Percentiles rank a stretch among this genome's conserved stretches.
Evolutionary conservation across 2,797 vertebrate species (phyloP).

Genomic region (Coilia nasus): DNA sequence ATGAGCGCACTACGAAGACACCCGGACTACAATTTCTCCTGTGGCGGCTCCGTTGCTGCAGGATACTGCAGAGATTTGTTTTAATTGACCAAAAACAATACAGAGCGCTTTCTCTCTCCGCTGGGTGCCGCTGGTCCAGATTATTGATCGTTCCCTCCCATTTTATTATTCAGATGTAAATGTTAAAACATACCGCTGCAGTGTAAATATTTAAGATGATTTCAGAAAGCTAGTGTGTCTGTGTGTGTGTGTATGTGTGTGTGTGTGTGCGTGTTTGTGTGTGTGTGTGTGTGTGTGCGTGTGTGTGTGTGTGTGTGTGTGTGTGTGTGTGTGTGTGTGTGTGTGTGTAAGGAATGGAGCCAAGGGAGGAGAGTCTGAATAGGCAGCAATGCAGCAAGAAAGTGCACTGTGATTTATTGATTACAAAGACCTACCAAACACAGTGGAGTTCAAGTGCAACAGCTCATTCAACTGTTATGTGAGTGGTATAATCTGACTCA

Average conservation of each 20-base stretch:
- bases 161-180: not conserved
- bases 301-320: too few relatives aligned
- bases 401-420: not conserved
- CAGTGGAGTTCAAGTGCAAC: not conserved
- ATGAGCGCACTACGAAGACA: not conserved
- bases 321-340: not conserved
- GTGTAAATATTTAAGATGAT: not conserved
- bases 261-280: too few relatives aligned
- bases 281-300: too few relatives aligned
- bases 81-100: conserved; percentile 16
- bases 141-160: not conserved
- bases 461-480: not conserved
- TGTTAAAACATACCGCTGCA: not conserved
- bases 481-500: not conserved
- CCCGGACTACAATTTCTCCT: conserved; percentile 3
- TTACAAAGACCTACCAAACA: not conserved
- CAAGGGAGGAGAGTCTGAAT: not conserved
- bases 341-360: not conserved
- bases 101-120: not conserved
- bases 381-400: not conserved
- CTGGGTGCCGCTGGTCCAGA: not conserved
- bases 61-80: not conserved
- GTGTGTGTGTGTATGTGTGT: too few relatives aligned
- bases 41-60: not conserved
- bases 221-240: not conserved